These are phyloP conservation scores for Trogon melanurus DNA, from an alignment of 2,113 vertebrate species.

Conservation along the genomic window DNA sequence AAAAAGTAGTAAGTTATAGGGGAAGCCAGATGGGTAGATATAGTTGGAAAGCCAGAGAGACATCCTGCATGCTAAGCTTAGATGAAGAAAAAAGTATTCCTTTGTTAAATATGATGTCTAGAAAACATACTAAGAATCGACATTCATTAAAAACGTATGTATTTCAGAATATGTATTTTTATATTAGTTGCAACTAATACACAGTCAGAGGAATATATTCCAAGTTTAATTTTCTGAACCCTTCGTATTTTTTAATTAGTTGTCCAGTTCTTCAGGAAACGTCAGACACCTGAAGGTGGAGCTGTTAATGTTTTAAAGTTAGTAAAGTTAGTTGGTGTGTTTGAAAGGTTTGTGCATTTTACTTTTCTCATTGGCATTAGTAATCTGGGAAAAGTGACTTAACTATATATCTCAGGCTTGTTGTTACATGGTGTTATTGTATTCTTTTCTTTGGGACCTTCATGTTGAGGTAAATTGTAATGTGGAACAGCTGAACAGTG, in stretches of 20 bases:
- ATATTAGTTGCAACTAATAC: not conserved
- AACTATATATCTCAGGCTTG: not conserved
- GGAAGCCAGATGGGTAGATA: not conserved
- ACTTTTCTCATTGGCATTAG: not conserved
- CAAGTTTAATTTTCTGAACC: not conserved
- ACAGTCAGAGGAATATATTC: not conserved
- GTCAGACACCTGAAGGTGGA: not conserved
- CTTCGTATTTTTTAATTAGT: not conserved
- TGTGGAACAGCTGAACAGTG: not conserved
- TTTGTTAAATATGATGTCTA: not conserved
- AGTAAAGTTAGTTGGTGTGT: not conserved
- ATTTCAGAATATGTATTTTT: not conserved
- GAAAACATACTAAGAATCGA: not conserved
- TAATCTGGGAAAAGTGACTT: not conserved
- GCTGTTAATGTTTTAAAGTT: not conserved
- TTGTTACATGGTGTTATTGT: not conserved
- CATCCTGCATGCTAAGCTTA: not conserved
- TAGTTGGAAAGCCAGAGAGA: not conserved
- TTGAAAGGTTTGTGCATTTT: not conserved
- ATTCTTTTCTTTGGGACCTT: not conserved
- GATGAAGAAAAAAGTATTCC: not conserved
- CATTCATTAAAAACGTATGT: not conserved
- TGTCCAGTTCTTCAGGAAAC: not conserved
- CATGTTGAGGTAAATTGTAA: not conserved
- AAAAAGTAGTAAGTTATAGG: not conserved